Percentiles rank a stretch among this genome's conserved stretches.
Conservation (phyloP, 2,888 invertebrate genomes). For the Pollenia griseotomentosa region DNA sequence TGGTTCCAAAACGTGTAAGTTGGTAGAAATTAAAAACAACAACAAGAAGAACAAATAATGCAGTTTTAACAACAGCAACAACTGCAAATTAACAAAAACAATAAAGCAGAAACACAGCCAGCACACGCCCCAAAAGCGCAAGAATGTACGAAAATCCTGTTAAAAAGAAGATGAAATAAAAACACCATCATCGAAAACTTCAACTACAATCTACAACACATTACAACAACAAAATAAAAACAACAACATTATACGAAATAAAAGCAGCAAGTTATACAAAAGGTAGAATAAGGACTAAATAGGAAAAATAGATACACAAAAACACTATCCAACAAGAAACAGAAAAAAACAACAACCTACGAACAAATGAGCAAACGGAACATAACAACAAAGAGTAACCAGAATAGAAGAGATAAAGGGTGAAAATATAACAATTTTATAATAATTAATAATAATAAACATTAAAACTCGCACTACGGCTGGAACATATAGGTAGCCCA, state of each 20-base stretch:
- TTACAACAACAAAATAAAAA: slow-evolving; percentile 17
- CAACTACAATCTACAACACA: slow-evolving; percentile 27
- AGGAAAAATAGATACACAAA: slow-evolving; percentile 64
- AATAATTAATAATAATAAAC: slow-evolving; percentile 21
- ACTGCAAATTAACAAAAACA: slow-evolving; percentile 24
- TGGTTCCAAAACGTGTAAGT: slow-evolving; percentile 4
- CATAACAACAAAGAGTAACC: slow-evolving; percentile 16
- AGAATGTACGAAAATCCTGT: slow-evolving; percentile 46
- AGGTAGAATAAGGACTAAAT: slow-evolving; percentile 38
- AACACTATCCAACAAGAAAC: slow-evolving; percentile 46
- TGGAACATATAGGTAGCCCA: slow-evolving; percentile 2
- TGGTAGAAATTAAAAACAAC: slow-evolving; percentile 29
- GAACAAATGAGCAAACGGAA: neutral
- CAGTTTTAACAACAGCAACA: neutral
- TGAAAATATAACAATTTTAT: neutral
- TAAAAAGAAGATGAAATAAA: slow-evolving; percentile 52
- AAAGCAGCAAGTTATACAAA: slow-evolving; percentile 34
- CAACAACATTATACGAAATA: neutral
- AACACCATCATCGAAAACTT: slow-evolving; percentile 33
- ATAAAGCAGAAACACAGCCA: slow-evolving; percentile 44
- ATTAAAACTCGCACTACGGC: neutral
- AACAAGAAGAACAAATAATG: slow-evolving; percentile 44
- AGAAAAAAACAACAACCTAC: neutral
- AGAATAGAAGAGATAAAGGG: neutral
- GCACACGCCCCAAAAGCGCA: slow-evolving; percentile 69